Evolutionary conservation across 2,888 invertebrate genomes (phyloP), one percentile per base, ranked within the genome.

Genomic region (Dione vanillae): DNA sequence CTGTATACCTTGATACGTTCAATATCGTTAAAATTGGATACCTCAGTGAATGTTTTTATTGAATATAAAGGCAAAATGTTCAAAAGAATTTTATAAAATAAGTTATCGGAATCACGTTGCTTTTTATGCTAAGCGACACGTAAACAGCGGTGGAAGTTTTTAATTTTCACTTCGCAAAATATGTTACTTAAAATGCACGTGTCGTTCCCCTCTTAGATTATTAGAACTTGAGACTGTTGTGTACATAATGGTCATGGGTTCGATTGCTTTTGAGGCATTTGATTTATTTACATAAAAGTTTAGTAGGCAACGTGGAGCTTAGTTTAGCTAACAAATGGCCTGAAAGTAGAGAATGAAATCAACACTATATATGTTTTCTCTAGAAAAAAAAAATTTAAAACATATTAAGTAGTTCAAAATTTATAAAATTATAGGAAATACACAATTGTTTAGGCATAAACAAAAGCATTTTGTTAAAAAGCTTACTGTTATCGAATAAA

Each of bases 401-500:
- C 2, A 5, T 27, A 27, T 3, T 2, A 3, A 27, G 27, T 27
- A 3, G 27, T 27, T 27, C 27, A 27, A 27, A 5, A 3, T 27
- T 27, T 27, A 27, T 3, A 5, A 27, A 27, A 27, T 27, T 3
- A 27, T 27, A 27, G 27, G 27, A 10, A 27, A 59, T 43, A 59
- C 43, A 59, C 16, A n/a, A n/a, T 27, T 27, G 27, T 27, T 14
- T 43, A 59, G 43, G 14, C 20, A 43, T 59, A 59, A n/a, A 43
- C 41, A 27, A 43, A 27, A 45, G 41, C n/a, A 10, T n/a, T 56
- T 56, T 40, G 35, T 56, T 14, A 54, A 61, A n/a, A n/a, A 61
- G 59, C 59, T 61, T 61, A 61, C 41, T 11, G 43, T 16, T 45
- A 61, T 61, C n/a, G 59, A 45, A 35, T 61, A 45, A 45, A 35